These are phyloP conservation scores for Haemorhous mexicanus DNA, from an alignment of 2,113 vertebrate species.

Conservation along the genomic window DNA sequence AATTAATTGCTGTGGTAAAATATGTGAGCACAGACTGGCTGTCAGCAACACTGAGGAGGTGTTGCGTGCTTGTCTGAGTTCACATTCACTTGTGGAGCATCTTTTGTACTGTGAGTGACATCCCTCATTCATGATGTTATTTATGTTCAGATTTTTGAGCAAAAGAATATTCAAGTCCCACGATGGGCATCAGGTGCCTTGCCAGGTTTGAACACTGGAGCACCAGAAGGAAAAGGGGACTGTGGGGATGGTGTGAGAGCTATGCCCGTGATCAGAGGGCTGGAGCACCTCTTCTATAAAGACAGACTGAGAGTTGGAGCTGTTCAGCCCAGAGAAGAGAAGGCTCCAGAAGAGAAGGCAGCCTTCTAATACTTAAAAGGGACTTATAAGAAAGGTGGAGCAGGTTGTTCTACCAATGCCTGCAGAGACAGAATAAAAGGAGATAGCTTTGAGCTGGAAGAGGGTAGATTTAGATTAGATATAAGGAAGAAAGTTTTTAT, in stretches of 20 bases:
- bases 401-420: neutral
- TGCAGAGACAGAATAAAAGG: neutral
- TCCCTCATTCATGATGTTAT: neutral
- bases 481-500: neutral
- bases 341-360: neutral
- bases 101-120: neutral
- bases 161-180: neutral
- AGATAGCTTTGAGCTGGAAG: too few species aligned
- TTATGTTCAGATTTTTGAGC: neutral
- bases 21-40: rapidly evolving
- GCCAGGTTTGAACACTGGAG: neutral
- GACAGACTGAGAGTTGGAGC: neutral
- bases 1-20: neutral
- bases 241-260: neutral
- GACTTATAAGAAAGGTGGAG: neutral
- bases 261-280: neutral
- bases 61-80: rapidly evolving
- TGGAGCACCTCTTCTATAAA: neutral
- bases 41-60: neutral
- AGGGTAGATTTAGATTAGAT: neutral
- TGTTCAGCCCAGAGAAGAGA: neutral
- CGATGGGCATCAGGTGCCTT: rapidly evolving
- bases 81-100: neutral
- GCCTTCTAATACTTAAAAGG: neutral
- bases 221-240: neutral